Percentiles rank a stretch among this genome's conserved stretches.
Evolutionary conservation across 2,113 vertebrate genomes (phyloP).

Genomic region (Peromyscus polionotus): DNA sequence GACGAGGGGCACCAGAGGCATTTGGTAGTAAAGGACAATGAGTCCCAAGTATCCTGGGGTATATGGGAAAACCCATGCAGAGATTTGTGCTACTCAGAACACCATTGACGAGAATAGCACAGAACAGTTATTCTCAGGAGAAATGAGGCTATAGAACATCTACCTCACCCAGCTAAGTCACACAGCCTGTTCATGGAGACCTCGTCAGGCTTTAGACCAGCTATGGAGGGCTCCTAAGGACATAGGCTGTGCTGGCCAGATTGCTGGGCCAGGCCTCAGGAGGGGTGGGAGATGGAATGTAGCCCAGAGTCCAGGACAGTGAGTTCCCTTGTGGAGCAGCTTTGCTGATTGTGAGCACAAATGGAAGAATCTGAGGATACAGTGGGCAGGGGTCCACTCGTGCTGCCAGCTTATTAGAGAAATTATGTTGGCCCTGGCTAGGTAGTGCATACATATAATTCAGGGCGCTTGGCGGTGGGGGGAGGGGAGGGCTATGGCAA

Average conservation of each 20-base stretch:
- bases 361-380: neutral
- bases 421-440: neutral
- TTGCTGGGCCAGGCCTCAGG: neutral
- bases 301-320: neutral
- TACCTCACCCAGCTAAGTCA: slow-evolving; percentile 2
- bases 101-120: neutral
- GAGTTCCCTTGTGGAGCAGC: neutral
- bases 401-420: neutral
- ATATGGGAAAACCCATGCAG: neutral
- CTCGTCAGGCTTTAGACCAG: neutral
- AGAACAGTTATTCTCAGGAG: neutral
- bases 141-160: neutral
- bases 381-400: neutral
- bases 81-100: slow-evolving; percentile 35
- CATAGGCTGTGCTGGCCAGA: neutral
- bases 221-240: neutral
- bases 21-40: neutral
- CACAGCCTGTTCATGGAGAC: neutral
- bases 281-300: neutral
- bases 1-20: neutral
- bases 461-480: fast-evolving
- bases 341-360: neutral
- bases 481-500: neutral
- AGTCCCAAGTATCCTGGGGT: neutral
- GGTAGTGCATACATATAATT: neutral